phyloP scores from a whole-genome alignment of 53 echinoderm and acorn worm genomes.

The Crossaster papposus region DNA sequence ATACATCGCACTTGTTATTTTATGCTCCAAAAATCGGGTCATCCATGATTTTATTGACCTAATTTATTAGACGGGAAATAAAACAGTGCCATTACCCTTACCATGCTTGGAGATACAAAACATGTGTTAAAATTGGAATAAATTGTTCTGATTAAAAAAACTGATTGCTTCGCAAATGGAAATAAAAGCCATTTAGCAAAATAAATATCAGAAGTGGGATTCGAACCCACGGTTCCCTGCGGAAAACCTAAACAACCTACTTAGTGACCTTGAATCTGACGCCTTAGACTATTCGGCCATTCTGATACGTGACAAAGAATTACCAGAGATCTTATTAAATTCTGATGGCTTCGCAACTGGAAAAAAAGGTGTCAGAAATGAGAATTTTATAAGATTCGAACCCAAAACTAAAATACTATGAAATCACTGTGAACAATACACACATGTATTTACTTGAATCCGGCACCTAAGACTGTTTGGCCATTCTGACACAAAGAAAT shows the following conservation, averaged over 20 bases:
- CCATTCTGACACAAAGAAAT: too few relatives aligned
- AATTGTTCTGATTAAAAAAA: too few relatives aligned
- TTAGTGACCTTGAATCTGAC: slow-evolving; percentile 20
- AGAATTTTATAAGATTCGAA: too few relatives aligned
- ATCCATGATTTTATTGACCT: background rate
- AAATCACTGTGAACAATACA: too few relatives aligned
- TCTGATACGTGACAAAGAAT: background rate
- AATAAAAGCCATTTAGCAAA: background rate
- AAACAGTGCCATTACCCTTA: background rate
- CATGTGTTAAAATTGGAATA: background rate
- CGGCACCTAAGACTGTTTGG: too few relatives aligned
- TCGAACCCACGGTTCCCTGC: slow-evolving; percentile 20
- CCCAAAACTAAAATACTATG: too few relatives aligned
- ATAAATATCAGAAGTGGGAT: background rate
- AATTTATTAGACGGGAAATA: background rate
- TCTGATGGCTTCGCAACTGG: background rate
- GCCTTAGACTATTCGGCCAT: slow-evolving; percentile 48
- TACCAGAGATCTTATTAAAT: background rate
- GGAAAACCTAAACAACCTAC: background rate
- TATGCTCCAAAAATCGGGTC: background rate
- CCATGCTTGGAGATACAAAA: background rate
- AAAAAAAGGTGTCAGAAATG: too few relatives aligned
- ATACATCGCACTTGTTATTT: too few relatives aligned
- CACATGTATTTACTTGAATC: too few relatives aligned
- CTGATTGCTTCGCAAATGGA: background rate